These are phyloP conservation scores for Mizuhopecten yessoensis DNA, from an alignment of 1,140 invertebrate genomes.

Conservation along the genomic window DNA sequence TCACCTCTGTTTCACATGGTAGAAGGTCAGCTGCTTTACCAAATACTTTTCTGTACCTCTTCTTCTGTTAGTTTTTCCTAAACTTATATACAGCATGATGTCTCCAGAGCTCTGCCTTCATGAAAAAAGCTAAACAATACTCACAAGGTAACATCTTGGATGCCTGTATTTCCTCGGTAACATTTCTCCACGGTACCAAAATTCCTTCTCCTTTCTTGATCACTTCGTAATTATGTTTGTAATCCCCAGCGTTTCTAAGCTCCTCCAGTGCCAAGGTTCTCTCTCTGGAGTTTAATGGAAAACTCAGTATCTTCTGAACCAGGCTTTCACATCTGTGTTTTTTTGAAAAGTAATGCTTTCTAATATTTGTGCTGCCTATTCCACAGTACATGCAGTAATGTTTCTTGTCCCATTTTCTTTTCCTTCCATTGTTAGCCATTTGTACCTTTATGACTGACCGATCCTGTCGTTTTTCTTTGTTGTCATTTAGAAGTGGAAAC, in stretches of 20 bases:
- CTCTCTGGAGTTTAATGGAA: constrained; percentile 49
- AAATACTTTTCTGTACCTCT: constrained; percentile 41
- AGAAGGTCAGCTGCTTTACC: constrained; percentile 54
- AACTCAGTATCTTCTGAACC: constrained; percentile 45
- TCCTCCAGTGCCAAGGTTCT: constrained; percentile 49
- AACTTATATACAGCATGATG: constrained; percentile 59
- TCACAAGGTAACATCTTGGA: constrained; percentile 61
- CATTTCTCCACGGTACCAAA: constrained; percentile 51
- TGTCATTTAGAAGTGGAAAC: no score
- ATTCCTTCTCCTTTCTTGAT: constrained; percentile 56
- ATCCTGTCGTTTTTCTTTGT: no score
- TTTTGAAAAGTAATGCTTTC: constrained; percentile 53
- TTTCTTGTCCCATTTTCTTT: constrained; percentile 61
- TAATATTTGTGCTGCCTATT: constrained; percentile 57
- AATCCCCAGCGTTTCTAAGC: constrained; percentile 62
- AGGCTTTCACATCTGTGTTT: constrained; percentile 53
- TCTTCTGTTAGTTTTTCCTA: constrained; percentile 44
- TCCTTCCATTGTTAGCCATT: constrained; percentile 45
- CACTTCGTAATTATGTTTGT: constrained; percentile 59
- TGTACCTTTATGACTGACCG: no score
- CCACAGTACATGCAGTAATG: constrained; percentile 62
- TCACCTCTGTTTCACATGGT: constrained; percentile 45
- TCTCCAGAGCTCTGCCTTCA: constrained; percentile 62
- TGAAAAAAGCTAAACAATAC: constrained; percentile 62
- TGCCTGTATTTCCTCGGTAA: background rate